Evolutionary conservation across 2,797 vertebrate species (phyloP).

Genomic region (Acestrorhynchus altus): DNA sequence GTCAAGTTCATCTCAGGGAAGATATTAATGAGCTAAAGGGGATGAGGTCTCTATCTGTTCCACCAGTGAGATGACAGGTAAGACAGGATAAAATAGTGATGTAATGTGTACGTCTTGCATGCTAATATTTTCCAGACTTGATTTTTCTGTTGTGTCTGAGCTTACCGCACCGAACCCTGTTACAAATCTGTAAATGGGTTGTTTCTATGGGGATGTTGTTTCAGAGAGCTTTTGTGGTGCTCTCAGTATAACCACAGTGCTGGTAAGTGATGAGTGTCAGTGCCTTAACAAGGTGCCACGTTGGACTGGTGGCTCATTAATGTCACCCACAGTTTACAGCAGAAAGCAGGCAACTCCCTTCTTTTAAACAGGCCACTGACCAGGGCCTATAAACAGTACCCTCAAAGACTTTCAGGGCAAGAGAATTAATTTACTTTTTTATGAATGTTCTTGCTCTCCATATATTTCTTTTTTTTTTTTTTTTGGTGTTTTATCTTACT

Average conservation of each 20-base stretch:
- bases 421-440: background rate
- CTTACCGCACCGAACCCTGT: background rate
- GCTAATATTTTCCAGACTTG: background rate
- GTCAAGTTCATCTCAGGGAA: too few species aligned
- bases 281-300: background rate
- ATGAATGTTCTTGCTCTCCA: background rate
- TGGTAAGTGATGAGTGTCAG: background rate
- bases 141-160: background rate
- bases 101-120: background rate
- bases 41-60: too few species aligned
- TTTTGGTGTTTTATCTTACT: background rate
- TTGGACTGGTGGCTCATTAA: conserved; percentile 6
- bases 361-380: background rate
- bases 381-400: background rate
- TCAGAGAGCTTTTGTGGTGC: conserved; percentile 8
- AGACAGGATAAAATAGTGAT: background rate
- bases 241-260: background rate
- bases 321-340: conserved; percentile 19
- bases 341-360: conserved; percentile 16
- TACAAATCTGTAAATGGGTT: background rate
- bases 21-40: too few species aligned
- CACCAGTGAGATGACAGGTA: too few species aligned
- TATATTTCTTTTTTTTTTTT: background rate
- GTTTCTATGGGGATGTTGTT: conserved; percentile 13
- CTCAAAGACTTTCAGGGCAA: background rate